Conservation (phyloP, 2,113 vertebrate genomes). For the Pomatostomus ruficeps region DNA sequence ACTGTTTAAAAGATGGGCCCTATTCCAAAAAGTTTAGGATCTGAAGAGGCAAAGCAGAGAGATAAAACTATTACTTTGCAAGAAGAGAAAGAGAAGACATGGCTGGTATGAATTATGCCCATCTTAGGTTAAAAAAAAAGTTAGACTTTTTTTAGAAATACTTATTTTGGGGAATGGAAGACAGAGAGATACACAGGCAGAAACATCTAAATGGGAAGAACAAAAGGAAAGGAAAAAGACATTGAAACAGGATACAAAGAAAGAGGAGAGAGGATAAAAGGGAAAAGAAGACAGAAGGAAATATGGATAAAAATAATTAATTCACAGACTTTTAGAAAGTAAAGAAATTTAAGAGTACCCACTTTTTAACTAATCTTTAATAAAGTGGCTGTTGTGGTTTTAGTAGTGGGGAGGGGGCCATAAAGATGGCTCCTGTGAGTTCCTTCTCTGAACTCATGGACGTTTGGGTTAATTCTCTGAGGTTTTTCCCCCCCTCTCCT, state of each 20-base stretch:
- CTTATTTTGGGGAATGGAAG: not conserved
- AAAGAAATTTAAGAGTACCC: not conserved
- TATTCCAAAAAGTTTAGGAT: not conserved
- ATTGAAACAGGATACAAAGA: not conserved
- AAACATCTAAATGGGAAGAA: not conserved
- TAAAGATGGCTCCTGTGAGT: too few relatives aligned
- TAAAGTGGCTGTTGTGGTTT: too few relatives aligned
- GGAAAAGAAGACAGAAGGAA: not conserved
- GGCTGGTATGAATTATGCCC: not conserved
- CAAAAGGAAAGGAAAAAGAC: not conserved
- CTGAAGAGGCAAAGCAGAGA: not conserved
- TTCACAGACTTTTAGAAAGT: not conserved
- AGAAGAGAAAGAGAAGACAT: not conserved
- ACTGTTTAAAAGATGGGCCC: not conserved
- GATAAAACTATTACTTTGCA: not conserved
- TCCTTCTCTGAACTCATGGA: too few relatives aligned
- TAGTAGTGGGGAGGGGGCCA: too few relatives aligned
- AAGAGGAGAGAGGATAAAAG: not conserved
- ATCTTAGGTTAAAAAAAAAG: not conserved
- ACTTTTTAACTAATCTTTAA: not conserved
- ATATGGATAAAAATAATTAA: not conserved
- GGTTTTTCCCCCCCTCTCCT: too few relatives aligned
- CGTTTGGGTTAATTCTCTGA: too few relatives aligned
- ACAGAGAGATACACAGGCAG: not conserved
- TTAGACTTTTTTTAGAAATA: not conserved